These are phyloP conservation scores for Hyphantria cunea DNA, from an alignment of 1,140 invertebrate species.

Conservation along the genomic window DNA sequence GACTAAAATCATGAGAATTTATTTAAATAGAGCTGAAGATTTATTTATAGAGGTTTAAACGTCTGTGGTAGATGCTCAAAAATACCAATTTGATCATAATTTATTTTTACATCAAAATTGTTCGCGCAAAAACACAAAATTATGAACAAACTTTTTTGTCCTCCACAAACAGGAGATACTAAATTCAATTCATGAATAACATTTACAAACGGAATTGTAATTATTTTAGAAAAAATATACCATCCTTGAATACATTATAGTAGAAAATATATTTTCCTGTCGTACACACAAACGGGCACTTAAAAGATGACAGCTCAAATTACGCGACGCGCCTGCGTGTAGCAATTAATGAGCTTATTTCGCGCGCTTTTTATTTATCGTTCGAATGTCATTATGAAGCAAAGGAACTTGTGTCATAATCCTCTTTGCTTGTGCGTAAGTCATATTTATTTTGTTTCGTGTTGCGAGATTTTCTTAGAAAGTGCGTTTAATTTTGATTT, in stretches of 20 bases:
- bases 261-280: constrained; percentile 9
- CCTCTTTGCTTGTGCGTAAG: constrained; percentile 24
- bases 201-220: not conserved
- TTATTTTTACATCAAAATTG: too few relatives aligned
- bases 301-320: constrained; percentile 58
- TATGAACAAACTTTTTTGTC: too few relatives aligned
- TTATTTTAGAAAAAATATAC: not conserved
- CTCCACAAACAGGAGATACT: too few relatives aligned
- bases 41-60: too few relatives aligned
- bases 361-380: constrained; percentile 62
- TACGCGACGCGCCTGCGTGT: constrained; percentile 43
- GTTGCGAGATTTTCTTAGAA: constrained; percentile 19
- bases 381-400: constrained; percentile 42
- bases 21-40: too few relatives aligned
- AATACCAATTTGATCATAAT: too few relatives aligned
- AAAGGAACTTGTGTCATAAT: constrained; percentile 38
- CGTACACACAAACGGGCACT: constrained; percentile 3
- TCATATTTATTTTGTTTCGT: constrained; percentile 27
- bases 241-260: not conserved
- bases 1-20: too few relatives aligned
- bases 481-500: constrained; percentile 7
- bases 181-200: not conserved
- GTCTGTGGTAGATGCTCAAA: too few relatives aligned
- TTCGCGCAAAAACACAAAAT: too few relatives aligned
- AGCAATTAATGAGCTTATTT: constrained; percentile 65